phyloP scores from a whole-genome alignment of 2,888 invertebrate genomes.

The Biston stratarius region DNA sequence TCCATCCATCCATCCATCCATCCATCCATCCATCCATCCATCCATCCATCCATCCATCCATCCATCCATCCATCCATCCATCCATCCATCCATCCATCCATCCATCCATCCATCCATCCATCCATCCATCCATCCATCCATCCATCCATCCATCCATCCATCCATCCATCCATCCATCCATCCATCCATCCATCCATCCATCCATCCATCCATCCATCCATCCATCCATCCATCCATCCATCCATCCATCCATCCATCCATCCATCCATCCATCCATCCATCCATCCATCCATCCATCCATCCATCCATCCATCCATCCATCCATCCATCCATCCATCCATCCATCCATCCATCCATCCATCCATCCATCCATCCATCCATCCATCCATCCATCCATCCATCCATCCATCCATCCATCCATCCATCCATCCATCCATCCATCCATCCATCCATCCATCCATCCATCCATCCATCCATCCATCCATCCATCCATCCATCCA shows the following conservation, averaged over 20 bases:
- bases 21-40: slow-evolving; percentile 1
- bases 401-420: slow-evolving; percentile 1
- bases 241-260: slow-evolving; percentile 1
- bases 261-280: slow-evolving; percentile 1
- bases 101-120: slow-evolving; percentile 1
- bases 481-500: slow-evolving; percentile 1
- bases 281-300: slow-evolving; percentile 1
- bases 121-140: slow-evolving; percentile 1
- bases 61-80: slow-evolving; percentile 1
- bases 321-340: slow-evolving; percentile 1
- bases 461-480: slow-evolving; percentile 1
- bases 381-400: not conserved
- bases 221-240: slow-evolving; percentile 1
- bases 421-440: slow-evolving; percentile 1
- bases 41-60: slow-evolving; percentile 1
- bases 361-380: slow-evolving; percentile 1
- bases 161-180: slow-evolving; percentile 1
- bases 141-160: slow-evolving; percentile 1
- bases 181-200: slow-evolving; percentile 1
- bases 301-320: slow-evolving; percentile 1
- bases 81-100: slow-evolving; percentile 1
- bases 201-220: slow-evolving; percentile 1
- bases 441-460: slow-evolving; percentile 1
- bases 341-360: slow-evolving; percentile 1
- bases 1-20: slow-evolving; percentile 1